Evolutionary conservation across 1,140 invertebrate species (phyloP), one percentile per base, ranked within the genome.

Genomic region (Brachionus manjavacas): DNA sequence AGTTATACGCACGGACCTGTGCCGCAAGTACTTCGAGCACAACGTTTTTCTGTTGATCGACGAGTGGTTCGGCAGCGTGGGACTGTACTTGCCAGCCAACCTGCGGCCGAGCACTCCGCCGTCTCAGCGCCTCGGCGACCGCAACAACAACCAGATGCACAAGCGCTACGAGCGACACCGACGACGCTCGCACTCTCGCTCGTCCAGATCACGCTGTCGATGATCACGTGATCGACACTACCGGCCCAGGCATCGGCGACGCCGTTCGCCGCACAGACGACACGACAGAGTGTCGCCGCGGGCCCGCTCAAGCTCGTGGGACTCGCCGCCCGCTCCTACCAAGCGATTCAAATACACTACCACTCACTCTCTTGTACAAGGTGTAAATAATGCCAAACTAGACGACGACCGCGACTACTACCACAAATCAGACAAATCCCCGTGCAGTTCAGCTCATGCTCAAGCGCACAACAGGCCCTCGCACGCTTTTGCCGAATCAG

Each of bases 11-110:
- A 92, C 92, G 84, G 95, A 97, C 90, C 94, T 96, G 86, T 95
- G 95, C 87, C 96, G 95, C 87, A 95, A 94, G 87, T 95, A 96
- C 94, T 92, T 96, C n/a, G 95, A 97, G 88, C 94, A 93, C 85
- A 94, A 93, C 0, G 95, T 95, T 0, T 97, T 94, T 88, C 95
- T 95, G 88, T 72, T 83, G 2, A 87, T 86, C 85, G 88, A 88
- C 41, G 84, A 87, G 14, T 88, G 88, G 88, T 88, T 86, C 86
- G 85, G 86, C 70, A 87, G 88, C 49, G 8, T 25, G 1, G 52
- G 49, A 4, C 35, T 35, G 8, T 31, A 31, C 28, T 3, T 31
- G 28, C 28, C 28, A 0, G 28, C 3, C 28, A 31, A 0, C 28
- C 3, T 4, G 0, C 20, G 20, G 9, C 41, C 16, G 8, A 20